Percentiles rank a stretch among this genome's conserved stretches.
These are phyloP conservation scores for Chondrosia reniformis DNA, from an alignment of 37 sponge, comb jelly and placozoan species.

Conservation along the genomic window DNA sequence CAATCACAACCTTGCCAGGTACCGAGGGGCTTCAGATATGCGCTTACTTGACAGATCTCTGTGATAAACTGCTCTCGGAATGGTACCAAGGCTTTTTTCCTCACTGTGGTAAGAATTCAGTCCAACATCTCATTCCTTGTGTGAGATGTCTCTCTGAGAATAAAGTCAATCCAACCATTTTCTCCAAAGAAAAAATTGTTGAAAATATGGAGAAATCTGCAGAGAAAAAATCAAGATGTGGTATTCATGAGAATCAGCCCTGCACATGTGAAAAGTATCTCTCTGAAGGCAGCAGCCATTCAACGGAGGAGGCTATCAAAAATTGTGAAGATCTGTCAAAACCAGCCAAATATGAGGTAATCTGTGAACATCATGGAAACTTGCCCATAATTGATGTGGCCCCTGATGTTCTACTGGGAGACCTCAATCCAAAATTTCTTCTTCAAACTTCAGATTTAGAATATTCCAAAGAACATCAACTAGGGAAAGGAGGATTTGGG, in stretches of 20 bases:
- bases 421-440: slow-evolving; percentile 49
- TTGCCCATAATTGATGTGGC: slow-evolving; percentile 56
- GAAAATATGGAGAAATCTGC: background rate
- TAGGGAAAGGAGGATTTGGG: slow-evolving; percentile 68
- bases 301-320: too few relatives aligned
- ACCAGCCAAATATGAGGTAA: slow-evolving; percentile 27
- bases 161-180: slow-evolving; percentile 13
- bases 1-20: slow-evolving; percentile 47
- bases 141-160: slow-evolving; percentile 44
- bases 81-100: slow-evolving; percentile 76
- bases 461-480: slow-evolving; percentile 41
- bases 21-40: slow-evolving; percentile 55
- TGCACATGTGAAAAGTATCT: background rate
- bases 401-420: slow-evolving; percentile 72
- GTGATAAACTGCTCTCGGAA: slow-evolving; percentile 57
- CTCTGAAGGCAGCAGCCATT: too few relatives aligned
- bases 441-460: slow-evolving; percentile 41
- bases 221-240: background rate
- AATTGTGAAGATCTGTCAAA: slow-evolving; percentile 26
- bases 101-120: too few relatives aligned
- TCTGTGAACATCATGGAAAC: too few relatives aligned
- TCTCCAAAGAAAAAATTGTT: background rate
- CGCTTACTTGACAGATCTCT: slow-evolving; percentile 64
- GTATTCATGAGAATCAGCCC: background rate
- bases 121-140: slow-evolving; percentile 63